Conservation (phyloP, 2,113 vertebrate genomes). For the Hiodon alosoides region DNA sequence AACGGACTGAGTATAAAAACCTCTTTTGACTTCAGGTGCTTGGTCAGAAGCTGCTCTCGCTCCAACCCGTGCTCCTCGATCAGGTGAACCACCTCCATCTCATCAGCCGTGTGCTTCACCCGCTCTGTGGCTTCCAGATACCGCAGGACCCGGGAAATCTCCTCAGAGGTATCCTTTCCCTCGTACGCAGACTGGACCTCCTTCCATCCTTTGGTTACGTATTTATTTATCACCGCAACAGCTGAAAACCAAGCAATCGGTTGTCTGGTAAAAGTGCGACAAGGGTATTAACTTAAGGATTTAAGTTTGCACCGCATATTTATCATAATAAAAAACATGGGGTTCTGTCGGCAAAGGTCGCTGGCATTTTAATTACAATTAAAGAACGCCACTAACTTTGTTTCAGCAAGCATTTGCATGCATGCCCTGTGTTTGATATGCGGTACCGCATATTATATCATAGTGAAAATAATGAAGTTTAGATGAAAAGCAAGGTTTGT, state of each 20-base stretch:
- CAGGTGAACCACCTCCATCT: constrained; percentile 79
- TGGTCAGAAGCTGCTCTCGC: constrained; percentile 80
- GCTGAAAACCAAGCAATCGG: constrained; percentile 58
- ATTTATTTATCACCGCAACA: constrained; percentile 81
- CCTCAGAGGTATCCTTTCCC: constrained; percentile 74
- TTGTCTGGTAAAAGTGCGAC: not conserved
- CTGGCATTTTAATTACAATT: too few species aligned
- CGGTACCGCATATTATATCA: too few species aligned
- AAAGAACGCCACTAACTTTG: too few species aligned
- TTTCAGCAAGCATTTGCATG: too few species aligned
- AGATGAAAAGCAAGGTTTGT: not conserved
- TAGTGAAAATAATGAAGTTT: too few species aligned
- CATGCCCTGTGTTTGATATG: too few species aligned
- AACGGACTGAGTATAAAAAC: constrained; percentile 52
- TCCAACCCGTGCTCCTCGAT: constrained; percentile 84
- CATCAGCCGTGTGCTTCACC: constrained; percentile 79
- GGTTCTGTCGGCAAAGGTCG: too few species aligned
- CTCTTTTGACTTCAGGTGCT: constrained; percentile 83
- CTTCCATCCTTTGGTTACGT: constrained; percentile 91
- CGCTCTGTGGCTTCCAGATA: constrained; percentile 88
- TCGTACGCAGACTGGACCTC: constrained; percentile 76
- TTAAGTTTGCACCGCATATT: too few species aligned
- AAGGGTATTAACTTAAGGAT: not conserved
- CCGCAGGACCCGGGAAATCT: constrained; percentile 72
- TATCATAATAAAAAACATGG: too few species aligned